phyloP scores from a whole-genome alignment of 2,888 invertebrate species.

The Idaea aversata region DNA sequence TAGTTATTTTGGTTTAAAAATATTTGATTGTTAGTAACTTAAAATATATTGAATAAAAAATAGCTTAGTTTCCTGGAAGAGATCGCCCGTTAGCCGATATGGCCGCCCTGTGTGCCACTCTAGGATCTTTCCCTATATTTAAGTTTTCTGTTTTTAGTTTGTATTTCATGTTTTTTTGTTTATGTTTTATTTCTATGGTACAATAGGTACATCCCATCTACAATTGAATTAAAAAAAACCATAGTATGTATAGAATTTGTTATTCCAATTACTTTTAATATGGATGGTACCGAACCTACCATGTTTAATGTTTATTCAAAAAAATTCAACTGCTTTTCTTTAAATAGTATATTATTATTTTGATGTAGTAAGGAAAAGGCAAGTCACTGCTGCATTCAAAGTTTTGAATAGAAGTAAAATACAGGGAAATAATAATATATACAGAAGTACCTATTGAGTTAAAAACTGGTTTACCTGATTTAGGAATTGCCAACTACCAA shows the following conservation, averaged over 20 bases:
- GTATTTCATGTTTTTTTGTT: no score
- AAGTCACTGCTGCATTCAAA: background rate
- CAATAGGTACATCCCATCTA: no score
- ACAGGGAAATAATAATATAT: background rate
- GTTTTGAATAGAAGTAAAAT: background rate
- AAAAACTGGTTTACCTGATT: background rate
- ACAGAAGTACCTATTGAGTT: background rate
- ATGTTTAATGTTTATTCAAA: background rate
- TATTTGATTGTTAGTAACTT: no score
- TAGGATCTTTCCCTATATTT: no score
- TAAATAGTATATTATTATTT: background rate
- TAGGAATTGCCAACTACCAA: background rate
- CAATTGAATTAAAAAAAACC: no score
- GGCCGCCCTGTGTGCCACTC: no score
- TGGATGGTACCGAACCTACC: background rate
- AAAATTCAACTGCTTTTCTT: background rate
- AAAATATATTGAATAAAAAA: no score
- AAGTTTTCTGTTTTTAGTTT: no score
- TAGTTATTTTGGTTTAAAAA: no score
- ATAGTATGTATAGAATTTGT: background rate
- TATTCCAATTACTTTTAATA: background rate
- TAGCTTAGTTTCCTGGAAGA: no score
- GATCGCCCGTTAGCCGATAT: no score
- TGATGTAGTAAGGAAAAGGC: constrained; percentile 5
- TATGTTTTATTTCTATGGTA: no score